Evolutionary conservation across 1,140 invertebrate species (phyloP).

Genomic region (Camponotus floridanus): DNA sequence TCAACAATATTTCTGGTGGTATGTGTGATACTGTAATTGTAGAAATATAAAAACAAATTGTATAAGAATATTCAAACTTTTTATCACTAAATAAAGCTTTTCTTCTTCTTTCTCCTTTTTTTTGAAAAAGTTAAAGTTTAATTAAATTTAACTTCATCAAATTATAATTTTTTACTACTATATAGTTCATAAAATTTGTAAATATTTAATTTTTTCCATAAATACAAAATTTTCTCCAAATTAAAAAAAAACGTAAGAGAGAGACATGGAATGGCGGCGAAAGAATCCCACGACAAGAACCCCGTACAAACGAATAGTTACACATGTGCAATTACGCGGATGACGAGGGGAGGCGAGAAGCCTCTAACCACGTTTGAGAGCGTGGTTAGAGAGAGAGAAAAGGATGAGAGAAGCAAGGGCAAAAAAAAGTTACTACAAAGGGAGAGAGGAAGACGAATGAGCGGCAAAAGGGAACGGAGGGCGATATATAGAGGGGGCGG

Average conservation of each 20-base stretch:
- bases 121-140: constrained; percentile 6
- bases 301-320: constrained; percentile 50
- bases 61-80: neutral
- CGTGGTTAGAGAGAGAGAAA: constrained; percentile 56
- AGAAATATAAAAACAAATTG: neutral
- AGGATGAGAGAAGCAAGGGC: constrained; percentile 9
- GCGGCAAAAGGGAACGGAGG: constrained; percentile 37
- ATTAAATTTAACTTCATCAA: neutral
- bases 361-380: constrained; percentile 57
- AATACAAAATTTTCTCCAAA: neutral
- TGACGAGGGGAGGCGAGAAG: constrained; percentile 57
- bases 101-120: too few species aligned
- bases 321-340: constrained; percentile 67
- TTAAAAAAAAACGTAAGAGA: neutral
- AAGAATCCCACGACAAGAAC: constrained; percentile 32
- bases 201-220: neutral
- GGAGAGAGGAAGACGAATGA: constrained; percentile 48
- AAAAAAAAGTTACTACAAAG: constrained; percentile 45
- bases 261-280: neutral
- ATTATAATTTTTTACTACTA: neutral
- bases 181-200: neutral
- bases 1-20: too few species aligned
- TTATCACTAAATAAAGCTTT: neutral
- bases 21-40: neutral
- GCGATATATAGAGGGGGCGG: constrained; percentile 24